Evolutionary conservation across 2,888 invertebrate genomes (phyloP).

Genomic region (Gisinianus flammeolus): DNA sequence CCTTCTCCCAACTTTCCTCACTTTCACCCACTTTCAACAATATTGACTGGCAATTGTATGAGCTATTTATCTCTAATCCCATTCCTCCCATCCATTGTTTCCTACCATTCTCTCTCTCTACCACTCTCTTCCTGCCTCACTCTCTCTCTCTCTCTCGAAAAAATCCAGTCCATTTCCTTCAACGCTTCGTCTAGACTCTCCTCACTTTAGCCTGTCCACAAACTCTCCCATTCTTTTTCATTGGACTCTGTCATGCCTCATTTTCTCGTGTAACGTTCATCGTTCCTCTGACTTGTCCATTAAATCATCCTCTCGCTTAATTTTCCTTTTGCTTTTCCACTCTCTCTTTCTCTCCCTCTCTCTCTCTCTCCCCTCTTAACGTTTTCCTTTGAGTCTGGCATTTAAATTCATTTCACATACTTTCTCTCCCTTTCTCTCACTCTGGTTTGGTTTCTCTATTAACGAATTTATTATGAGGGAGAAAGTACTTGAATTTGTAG

Average conservation of each 20-base stretch:
- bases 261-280: background rate
- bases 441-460: too few species aligned
- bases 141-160: background rate
- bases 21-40: background rate
- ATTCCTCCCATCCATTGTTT: background rate
- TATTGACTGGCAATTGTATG: background rate
- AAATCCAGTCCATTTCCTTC: background rate
- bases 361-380: too few species aligned
- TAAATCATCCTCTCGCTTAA: background rate
- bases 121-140: background rate
- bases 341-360: background rate
- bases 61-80: background rate
- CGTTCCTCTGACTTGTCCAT: background rate
- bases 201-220: background rate
- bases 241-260: background rate
- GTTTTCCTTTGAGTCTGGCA: too few species aligned
- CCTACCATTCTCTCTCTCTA: background rate
- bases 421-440: too few species aligned
- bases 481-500: too few species aligned
- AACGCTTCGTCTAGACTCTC: background rate
- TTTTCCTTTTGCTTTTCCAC: background rate
- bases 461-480: too few species aligned
- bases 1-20: background rate
- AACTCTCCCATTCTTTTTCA: constrained; percentile 3
- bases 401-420: too few species aligned